Percentiles rank a stretch among this genome's conserved stretches.
phyloP scores from a whole-genome alignment of 2,888 invertebrate species.

The Agriotes lineatus region DNA sequence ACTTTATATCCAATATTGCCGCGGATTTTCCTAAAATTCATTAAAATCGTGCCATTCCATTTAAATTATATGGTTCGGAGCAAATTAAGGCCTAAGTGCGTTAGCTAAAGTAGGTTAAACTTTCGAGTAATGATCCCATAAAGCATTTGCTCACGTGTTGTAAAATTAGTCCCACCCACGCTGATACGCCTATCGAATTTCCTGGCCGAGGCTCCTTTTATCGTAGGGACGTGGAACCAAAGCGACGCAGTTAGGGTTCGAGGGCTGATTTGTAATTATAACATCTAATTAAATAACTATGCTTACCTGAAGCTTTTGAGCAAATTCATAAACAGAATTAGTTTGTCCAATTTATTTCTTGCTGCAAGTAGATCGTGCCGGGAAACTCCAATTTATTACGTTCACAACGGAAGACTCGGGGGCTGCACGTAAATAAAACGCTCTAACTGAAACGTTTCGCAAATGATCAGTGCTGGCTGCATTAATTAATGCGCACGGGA shows the following conservation, averaged over 20 bases:
- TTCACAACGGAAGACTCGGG: neutral
- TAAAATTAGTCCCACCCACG: conserved; percentile 18
- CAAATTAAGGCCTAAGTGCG: conserved; percentile 17
- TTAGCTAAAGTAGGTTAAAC: conserved; percentile 19
- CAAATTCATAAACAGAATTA: neutral
- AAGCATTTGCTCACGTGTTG: conserved; percentile 20
- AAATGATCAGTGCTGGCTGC: conserved; percentile 16
- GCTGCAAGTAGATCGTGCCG: neutral
- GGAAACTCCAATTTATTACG: conserved; percentile 17
- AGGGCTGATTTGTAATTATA: neutral
- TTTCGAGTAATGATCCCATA: conserved; percentile 16
- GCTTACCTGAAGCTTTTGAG: neutral
- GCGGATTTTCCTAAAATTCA: neutral
- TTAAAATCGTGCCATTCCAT: conserved; percentile 7
- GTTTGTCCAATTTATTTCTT: conserved; percentile 5
- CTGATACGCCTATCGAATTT: conserved; percentile 1
- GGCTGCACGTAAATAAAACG: conserved; percentile 15
- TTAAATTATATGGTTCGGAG: conserved; percentile 13
- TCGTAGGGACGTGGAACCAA: neutral
- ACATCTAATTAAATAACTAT: neutral
- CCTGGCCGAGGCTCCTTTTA: neutral
- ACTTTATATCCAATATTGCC: no score
- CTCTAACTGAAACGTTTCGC: conserved; percentile 5
- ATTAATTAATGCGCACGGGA: conserved; percentile 18
- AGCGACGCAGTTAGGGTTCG: neutral